Percentiles rank a stretch among this genome's conserved stretches.
phyloP scores from a whole-genome alignment of 2,888 invertebrate species.

The Acronicta leporina region DNA sequence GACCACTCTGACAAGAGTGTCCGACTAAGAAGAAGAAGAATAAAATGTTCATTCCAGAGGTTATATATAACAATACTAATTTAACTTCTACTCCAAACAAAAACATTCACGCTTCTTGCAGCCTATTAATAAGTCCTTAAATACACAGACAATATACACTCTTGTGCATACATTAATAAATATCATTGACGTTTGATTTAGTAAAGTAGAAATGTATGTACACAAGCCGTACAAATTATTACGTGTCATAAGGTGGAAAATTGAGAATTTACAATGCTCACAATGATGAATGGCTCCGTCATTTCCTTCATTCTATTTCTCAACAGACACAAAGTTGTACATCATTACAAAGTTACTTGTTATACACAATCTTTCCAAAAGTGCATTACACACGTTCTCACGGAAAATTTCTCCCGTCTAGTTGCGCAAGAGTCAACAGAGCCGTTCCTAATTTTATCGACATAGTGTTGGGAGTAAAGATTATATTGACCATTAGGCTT shows the following conservation, averaged over 20 bases:
- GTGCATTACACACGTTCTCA: conserved; percentile 57
- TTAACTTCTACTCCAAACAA: too few species aligned
- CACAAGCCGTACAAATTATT: neutral
- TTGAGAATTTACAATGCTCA: conserved; percentile 18
- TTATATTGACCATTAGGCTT: conserved; percentile 74
- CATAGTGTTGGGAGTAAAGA: conserved; percentile 70
- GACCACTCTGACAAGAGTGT: too few species aligned
- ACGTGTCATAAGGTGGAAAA: conserved; percentile 14
- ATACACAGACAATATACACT: too few species aligned
- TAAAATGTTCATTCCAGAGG: too few species aligned
- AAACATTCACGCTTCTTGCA: too few species aligned
- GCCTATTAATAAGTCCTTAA: too few species aligned
- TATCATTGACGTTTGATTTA: too few species aligned
- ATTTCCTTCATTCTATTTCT: conserved; percentile 15
- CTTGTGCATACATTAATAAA: too few species aligned
- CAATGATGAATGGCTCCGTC: conserved; percentile 27
- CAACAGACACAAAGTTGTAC: conserved; percentile 26
- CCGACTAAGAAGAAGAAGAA: too few species aligned
- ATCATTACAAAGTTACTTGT: conserved; percentile 44
- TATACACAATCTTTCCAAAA: conserved; percentile 46
- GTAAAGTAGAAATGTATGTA: too few species aligned
- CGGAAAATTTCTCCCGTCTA: conserved; percentile 59
- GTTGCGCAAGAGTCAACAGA: conserved; percentile 68
- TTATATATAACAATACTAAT: too few species aligned
- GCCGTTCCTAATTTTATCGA: conserved; percentile 76